phyloP scores from a whole-genome alignment of 2,113 vertebrate species.

The Upupa epops region DNA sequence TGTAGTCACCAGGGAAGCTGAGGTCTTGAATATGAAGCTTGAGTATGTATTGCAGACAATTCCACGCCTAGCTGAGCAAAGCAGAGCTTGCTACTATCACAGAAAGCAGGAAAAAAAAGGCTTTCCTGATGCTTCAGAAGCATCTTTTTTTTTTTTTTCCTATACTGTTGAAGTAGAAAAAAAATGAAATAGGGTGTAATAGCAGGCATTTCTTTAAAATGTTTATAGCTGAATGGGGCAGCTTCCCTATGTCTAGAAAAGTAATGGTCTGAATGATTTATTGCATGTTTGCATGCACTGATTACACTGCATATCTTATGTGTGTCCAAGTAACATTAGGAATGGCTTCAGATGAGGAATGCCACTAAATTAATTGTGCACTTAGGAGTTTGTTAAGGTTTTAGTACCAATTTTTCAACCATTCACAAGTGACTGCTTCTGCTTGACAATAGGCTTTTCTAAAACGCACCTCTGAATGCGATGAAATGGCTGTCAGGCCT shows the following conservation, averaged over 20 bases:
- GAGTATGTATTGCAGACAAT: background rate
- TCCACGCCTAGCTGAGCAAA: background rate
- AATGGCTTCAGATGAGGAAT: constrained; percentile 40
- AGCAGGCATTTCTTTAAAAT: constrained; percentile 10
- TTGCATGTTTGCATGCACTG: constrained; percentile 64
- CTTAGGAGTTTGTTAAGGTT: background rate
- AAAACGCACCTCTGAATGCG: background rate
- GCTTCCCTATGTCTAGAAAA: constrained; percentile 17
- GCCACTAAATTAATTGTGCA: background rate
- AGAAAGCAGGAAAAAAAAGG: background rate
- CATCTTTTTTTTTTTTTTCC: background rate
- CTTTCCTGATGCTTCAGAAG: background rate
- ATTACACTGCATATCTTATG: constrained; percentile 11
- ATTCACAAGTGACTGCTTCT: background rate
- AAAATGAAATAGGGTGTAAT: constrained; percentile 1
- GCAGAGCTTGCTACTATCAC: background rate
- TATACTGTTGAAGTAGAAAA: constrained; percentile 7
- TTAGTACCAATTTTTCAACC: background rate
- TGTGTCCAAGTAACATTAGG: constrained; percentile 12
- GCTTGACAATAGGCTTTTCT: background rate
- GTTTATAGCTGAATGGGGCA: constrained; percentile 1
- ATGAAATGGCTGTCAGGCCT: background rate
- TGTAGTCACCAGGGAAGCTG: background rate
- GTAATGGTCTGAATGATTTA: constrained; percentile 22
- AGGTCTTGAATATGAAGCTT: too few species aligned